Evolutionary conservation across 2,113 vertebrate genomes (phyloP), one percentile per base, ranked within the genome.

Genomic region (Balaeniceps rex): DNA sequence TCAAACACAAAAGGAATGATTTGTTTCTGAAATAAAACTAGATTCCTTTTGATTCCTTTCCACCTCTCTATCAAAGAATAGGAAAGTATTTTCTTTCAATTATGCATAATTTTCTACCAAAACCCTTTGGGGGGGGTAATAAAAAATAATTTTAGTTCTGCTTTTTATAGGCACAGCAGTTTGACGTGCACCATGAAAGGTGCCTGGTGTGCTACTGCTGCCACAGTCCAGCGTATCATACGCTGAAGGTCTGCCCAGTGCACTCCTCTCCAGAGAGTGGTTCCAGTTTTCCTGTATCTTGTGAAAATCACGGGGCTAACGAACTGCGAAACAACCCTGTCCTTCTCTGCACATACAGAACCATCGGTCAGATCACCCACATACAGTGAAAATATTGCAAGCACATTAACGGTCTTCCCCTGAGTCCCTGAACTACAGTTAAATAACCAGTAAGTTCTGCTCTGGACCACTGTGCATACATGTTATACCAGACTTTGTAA

Each of bases 231-330:
- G 15, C 8, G 28, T 7, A 23, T 13, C 19, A 4, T 0, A 25
- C 0, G 2, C 9, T 18, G 5, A 40, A 26, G 5, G 9, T 13
- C 70, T 34, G 55, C 7, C 52, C 71, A 46, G 47, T 0, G 55
- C 38, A 7, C 49, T 74, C 44, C 26, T n/a, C 47, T n/a, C 33
- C 70, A 22, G 15, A 51, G 11, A 49, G 5, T 2, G 7, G 15
- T 28, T 61, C 72, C 52, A n/a, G 24, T 51, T 60, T 34, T 68
- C 44, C 49, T 19, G 9, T 4, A 26, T 10, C 68, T n/a, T 33
- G 9, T 40, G 71, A 69, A 77, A 69, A 75, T 34, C 38, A 25
- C 0, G 3, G 36, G 47, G 55, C 60, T 74, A 40, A 55, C 9
- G 3, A 83, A 51, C 51, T 25, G 46, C 64, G 49, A 40, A 89